Conservation (phyloP, 1,140 invertebrate species). For the Bombus cullumanus region DNA sequence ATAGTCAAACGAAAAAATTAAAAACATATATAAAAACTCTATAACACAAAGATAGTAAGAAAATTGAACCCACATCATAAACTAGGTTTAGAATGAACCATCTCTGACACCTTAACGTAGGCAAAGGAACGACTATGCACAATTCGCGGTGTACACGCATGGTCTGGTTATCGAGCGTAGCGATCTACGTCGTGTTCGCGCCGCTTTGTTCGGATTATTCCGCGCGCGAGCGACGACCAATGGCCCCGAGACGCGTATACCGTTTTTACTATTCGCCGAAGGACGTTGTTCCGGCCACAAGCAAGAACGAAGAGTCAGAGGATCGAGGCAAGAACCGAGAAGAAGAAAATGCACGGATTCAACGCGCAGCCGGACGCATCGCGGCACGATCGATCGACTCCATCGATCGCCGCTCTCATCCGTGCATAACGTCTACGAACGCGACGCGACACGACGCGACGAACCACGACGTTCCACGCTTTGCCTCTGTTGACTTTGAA, state of each 20-base stretch:
- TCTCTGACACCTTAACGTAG: not conserved
- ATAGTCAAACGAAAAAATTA: too few relatives aligned
- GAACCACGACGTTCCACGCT: not conserved
- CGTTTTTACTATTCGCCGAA: slow-evolving; percentile 54
- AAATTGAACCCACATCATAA: not conserved
- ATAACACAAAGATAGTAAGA: too few relatives aligned
- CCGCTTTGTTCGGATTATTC: slow-evolving; percentile 28
- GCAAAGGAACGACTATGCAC: not conserved
- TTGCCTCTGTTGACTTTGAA: slow-evolving; percentile 34
- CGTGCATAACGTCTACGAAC: slow-evolving; percentile 17
- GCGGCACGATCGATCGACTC: slow-evolving; percentile 31
- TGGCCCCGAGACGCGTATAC: slow-evolving; percentile 27
- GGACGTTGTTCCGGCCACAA: not conserved
- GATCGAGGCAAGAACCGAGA: not conserved
- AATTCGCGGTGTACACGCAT: slow-evolving; percentile 12
- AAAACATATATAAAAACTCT: too few relatives aligned
- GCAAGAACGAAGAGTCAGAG: not conserved
- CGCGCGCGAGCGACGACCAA: slow-evolving; percentile 15
- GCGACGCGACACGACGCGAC: slow-evolving; percentile 1
- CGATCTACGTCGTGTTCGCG: slow-evolving; percentile 27
- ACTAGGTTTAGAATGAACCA: not conserved
- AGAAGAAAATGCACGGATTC: slow-evolving; percentile 4
- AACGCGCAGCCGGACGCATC: slow-evolving; percentile 21
- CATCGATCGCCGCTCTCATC: slow-evolving; percentile 5
- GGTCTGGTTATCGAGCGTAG: slow-evolving; percentile 38